Base-by-base conservation (phyloP, 2,888 invertebrate species). In the Mantis religiosa region DNA sequence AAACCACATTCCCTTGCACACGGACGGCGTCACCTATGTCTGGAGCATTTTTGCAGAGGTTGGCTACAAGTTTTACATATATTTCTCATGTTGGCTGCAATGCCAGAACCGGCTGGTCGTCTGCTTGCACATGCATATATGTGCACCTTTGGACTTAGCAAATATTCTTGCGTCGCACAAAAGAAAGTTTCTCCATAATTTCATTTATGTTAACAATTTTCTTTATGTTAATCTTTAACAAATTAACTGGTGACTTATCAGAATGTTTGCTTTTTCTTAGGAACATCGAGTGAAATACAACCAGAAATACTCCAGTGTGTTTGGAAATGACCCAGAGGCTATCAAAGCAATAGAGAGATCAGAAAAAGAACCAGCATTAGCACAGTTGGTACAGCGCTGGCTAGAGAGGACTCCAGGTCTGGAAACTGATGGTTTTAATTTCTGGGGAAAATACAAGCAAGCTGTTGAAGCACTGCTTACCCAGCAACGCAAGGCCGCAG, bases 361-460 rank as follows among this genome's bases (percentile, higher is more conserved):
- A 0, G 97, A 98, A 93, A 94, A 94, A 9, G 97, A 98, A 91
- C 98, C 98, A 1, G 98, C 98, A 0, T 94, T 99, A 9, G 94
- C 97, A 82, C 96, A 96, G 88, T 94, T 99, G 41, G 97, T 99
- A 34, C 97, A 99, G 93, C 94, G 96, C 85, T 99, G 99, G 99
- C 93, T 99, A 90, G 98, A 98, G 91, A 94, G 99, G 84, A 99
- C 99, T 0, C 99, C 99, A 0, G 99, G 99, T 0, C 94, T 99
- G 30, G 97, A 97, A 92, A 94, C 95, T 0, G 94, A 95, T 88
- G 97, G 97, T 2, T 99, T 98, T 92, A 96, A 98, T 93, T 99
- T 99, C 93, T 99, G 99, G 99, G 96, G 96, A 54, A 98, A 98
- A 92, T 99, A 98, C 93, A 95, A 96, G 91, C 93, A 94, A 3